Evolutionary conservation across 2,113 vertebrate species (phyloP).

Genomic region (Pavo muticus): DNA sequence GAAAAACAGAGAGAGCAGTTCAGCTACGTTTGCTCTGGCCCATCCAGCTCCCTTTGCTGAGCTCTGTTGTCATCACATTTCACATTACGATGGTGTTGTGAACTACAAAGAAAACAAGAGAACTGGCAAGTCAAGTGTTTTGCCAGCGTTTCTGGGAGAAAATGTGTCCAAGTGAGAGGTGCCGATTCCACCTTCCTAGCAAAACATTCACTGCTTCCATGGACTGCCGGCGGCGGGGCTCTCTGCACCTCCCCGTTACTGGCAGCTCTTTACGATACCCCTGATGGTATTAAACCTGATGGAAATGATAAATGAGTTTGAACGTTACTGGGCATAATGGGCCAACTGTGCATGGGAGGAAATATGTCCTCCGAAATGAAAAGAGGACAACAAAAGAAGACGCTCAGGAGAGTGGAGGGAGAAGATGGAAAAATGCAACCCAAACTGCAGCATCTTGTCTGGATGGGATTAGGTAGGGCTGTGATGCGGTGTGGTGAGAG

Average conservation of each 20-base stretch:
- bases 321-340: not conserved
- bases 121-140: slow-evolving; percentile 59
- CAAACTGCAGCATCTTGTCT: not conserved
- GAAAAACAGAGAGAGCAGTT: slow-evolving; percentile 44
- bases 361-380: not conserved
- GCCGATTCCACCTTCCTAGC: slow-evolving; percentile 49
- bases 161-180: slow-evolving; percentile 28
- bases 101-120: slow-evolving; percentile 64
- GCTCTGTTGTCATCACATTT: slow-evolving; percentile 62
- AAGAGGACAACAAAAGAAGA: not conserved
- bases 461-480: not conserved
- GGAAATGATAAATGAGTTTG: slow-evolving; percentile 2
- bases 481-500: not conserved
- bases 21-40: slow-evolving; percentile 59
- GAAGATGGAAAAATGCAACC: not conserved
- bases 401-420: accelerated
- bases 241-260: not conserved
- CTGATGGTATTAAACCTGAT: not conserved
- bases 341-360: not conserved
- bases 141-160: slow-evolving; percentile 51
- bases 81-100: slow-evolving; percentile 52
- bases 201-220: slow-evolving; percentile 3
- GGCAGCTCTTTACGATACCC: not conserved
- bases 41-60: slow-evolving; percentile 49
- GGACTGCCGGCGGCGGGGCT: not conserved